Conservation (phyloP, 2,113 vertebrate species). For the Nothocercus julius region DNA sequence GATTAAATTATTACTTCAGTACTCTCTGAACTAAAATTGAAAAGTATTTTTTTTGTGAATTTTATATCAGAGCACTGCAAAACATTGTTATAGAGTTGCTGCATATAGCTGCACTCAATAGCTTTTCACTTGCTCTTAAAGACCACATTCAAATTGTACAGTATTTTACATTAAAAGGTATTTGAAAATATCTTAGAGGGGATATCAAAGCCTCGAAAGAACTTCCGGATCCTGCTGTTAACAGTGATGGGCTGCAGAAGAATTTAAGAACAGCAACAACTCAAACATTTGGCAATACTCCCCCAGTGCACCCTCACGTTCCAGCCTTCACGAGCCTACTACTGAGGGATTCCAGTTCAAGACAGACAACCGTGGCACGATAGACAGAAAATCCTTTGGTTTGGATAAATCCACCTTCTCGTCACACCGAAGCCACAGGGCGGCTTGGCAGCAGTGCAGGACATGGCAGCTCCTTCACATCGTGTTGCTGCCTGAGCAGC, state of each 20-base stretch:
- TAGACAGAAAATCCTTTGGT: background rate
- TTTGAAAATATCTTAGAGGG: background rate
- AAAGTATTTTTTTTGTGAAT: background rate
- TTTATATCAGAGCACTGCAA: background rate
- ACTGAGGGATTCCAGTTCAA: background rate
- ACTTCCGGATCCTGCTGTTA: background rate
- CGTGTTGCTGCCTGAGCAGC: background rate
- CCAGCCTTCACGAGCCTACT: background rate
- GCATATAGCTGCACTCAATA: background rate
- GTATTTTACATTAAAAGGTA: background rate
- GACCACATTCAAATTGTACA: background rate
- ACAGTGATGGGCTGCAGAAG: fast-evolving
- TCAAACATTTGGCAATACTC: fast-evolving
- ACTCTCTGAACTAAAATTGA: background rate
- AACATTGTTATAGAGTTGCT: background rate
- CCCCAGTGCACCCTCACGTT: too few relatives aligned
- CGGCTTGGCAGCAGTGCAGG: background rate
- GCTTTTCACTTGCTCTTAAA: background rate
- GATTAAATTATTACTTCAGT: background rate
- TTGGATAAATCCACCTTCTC: background rate
- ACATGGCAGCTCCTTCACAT: background rate
- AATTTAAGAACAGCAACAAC: background rate
- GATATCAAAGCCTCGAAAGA: background rate
- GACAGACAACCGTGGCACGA: background rate
- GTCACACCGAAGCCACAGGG: background rate